Base-by-base conservation (phyloP, 92 coral and sea anemone species). In the Chrysogorgia sp. region DNA sequence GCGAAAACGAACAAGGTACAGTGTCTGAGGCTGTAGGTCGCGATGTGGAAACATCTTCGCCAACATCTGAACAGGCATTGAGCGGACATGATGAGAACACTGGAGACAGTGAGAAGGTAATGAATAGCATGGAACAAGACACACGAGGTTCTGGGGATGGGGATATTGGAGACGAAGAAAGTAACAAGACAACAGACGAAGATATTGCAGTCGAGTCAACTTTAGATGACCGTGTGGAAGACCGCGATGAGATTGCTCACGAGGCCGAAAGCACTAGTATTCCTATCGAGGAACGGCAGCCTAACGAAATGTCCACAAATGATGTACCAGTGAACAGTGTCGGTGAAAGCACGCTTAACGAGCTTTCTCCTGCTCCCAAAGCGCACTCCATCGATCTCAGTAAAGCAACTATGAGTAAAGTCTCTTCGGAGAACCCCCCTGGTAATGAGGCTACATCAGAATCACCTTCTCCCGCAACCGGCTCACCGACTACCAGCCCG, bases 361-460 rank as follows among this genome's bases (percentile, higher is more conserved):
- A 37, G 53, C 30, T 14, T n/a, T 0, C 31, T 13, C 17, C 31
- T 21, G 65, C 23, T 33, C 26, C 79, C 20, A 72, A 72, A 72
- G 79, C 79, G 8, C 79, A 72, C 21, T 69, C 82, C 30, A 50
- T 72, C 58, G 59, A 58, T 57, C 50, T 82, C 24, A 76, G 82
- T 63, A 69, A 84, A 34, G 66, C 20, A 70, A 71, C 62, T 40
- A 86, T 69, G 82, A 82, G 76, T 66, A 37, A 41, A 13, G 28
- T 67, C 35, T 57, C 75, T 58, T 40, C 21, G 20, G 65, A 78
- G 40, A 72, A 82, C 47, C 84, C 81, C 79, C 49, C 83, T 22
- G 71, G 81, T 21, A 82, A 63, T 17, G 85, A 33, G 31, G 69
- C 67, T 52, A 31, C 83, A 10, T 76, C 84, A 21, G 90, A 63